A percentile compares a stretch with the other conserved stretches of the same genome.
Conservation (phyloP, 2,113 vertebrate species). For the Pampusana beccarii region DNA sequence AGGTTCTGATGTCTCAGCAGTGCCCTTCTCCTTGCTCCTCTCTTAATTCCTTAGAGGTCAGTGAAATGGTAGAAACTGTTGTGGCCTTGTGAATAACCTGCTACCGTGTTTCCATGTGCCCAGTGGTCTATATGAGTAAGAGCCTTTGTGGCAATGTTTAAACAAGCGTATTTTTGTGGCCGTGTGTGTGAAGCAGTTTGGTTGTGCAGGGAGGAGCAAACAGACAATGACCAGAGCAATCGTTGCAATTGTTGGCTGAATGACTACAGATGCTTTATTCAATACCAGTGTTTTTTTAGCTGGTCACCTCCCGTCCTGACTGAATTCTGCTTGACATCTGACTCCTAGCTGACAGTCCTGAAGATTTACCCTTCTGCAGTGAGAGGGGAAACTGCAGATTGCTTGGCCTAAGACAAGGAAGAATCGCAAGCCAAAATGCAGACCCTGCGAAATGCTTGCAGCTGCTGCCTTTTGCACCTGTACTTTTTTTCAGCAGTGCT, state of each 20-base stretch:
- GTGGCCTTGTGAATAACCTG: background rate
- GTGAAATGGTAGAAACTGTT: background rate
- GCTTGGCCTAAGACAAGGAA: background rate
- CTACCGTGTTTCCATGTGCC: background rate
- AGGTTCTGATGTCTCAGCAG: background rate
- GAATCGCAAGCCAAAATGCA: background rate
- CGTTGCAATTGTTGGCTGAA: fast-evolving
- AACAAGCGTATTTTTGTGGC: background rate
- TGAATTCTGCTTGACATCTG: background rate
- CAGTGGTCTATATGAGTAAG: background rate
- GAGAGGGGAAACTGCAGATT: background rate
- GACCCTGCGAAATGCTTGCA: background rate
- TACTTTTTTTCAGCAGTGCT: background rate
- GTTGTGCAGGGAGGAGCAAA: background rate
- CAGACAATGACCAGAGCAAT: background rate
- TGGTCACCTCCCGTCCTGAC: background rate
- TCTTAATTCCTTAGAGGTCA: background rate
- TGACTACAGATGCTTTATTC: background rate
- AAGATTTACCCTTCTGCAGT: background rate
- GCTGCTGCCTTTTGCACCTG: background rate
- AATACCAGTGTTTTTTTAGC: background rate
- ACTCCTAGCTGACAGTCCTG: background rate
- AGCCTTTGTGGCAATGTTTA: background rate
- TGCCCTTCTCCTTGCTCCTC: background rate
- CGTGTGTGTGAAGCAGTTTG: background rate